Percentiles rank a stretch among this genome's conserved stretches.
Evolutionary conservation across 2,797 vertebrate species (phyloP).

Genomic region (Pseudomugil tenellus): DNA sequence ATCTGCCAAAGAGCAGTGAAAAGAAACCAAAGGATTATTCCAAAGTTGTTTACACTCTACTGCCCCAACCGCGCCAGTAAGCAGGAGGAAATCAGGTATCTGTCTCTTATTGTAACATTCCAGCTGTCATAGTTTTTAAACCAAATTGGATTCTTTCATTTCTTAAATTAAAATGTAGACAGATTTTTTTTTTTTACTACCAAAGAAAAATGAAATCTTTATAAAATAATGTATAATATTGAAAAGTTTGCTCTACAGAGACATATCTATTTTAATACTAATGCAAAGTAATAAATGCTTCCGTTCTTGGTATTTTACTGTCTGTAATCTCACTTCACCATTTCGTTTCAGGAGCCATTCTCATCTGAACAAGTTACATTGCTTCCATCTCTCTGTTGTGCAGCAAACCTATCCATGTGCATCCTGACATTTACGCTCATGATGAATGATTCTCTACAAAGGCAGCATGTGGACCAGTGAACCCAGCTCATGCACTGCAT

Average conservation of each 20-base stretch:
- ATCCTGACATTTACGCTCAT: constrained; percentile 6
- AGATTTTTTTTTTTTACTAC: not conserved
- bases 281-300: not conserved
- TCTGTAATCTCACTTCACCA: not conserved
- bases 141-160: not conserved
- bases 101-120: not conserved
- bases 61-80: constrained; percentile 60
- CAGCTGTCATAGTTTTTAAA: too few relatives aligned
- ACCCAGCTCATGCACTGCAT: constrained; percentile 17
- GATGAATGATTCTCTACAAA: constrained; percentile 14
- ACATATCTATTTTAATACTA: not conserved
- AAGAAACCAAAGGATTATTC: constrained; percentile 69
- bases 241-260: not conserved
- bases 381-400: not conserved
- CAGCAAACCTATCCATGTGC: constrained; percentile 14
- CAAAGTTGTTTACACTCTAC: constrained; percentile 74
- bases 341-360: constrained; percentile 1
- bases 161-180: not conserved
- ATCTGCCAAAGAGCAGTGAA: constrained; percentile 67
- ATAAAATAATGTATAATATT: not conserved
- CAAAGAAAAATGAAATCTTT: not conserved
- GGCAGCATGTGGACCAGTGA: constrained; percentile 24
- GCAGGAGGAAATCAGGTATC: not conserved
- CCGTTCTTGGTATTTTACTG: not conserved
- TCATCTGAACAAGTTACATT: constrained; percentile 14